Conservation (phyloP, 2,797 vertebrate species). For the Yasuhikotakia modesta region DNA sequence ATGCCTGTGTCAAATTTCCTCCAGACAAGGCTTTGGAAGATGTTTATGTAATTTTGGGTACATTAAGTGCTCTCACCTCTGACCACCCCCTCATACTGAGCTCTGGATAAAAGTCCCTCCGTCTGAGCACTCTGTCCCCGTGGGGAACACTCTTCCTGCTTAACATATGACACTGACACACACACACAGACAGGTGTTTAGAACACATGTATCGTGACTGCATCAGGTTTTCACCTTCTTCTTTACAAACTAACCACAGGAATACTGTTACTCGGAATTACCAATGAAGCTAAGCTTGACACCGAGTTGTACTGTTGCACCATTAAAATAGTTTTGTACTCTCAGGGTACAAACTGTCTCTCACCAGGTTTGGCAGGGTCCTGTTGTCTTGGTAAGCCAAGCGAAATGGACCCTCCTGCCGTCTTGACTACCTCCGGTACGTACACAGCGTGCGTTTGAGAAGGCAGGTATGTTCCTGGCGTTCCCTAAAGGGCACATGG, state of each 20-base stretch:
- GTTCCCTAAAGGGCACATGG: constrained; percentile 81
- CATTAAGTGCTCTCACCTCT: constrained; percentile 74
- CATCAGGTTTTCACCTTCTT: not conserved
- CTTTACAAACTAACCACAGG: not conserved
- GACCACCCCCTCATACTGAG: constrained; percentile 86
- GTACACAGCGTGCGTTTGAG: constrained; percentile 86
- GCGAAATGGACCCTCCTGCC: constrained; percentile 92
- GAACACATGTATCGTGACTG: not conserved
- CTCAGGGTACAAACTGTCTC: not conserved
- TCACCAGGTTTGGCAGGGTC: constrained; percentile 89
- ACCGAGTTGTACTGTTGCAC: not conserved
- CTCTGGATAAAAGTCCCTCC: constrained; percentile 83
- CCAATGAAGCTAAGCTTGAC: not conserved
- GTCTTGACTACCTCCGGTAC: constrained; percentile 88
- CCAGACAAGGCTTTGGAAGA: not conserved
- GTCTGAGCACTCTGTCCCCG: constrained; percentile 82
- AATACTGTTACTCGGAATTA: not conserved
- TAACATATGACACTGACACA: constrained; percentile 78
- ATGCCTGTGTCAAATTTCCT: no score
- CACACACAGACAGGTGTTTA: constrained; percentile 22
- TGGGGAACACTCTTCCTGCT: constrained; percentile 88
- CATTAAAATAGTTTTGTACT: not conserved
- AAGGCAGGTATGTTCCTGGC: constrained; percentile 93
- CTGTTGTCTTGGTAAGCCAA: constrained; percentile 93
- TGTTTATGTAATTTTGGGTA: not conserved